Base-by-base conservation (phyloP, 2,888 invertebrate genomes). In the Druceiella hillmani region DNA sequence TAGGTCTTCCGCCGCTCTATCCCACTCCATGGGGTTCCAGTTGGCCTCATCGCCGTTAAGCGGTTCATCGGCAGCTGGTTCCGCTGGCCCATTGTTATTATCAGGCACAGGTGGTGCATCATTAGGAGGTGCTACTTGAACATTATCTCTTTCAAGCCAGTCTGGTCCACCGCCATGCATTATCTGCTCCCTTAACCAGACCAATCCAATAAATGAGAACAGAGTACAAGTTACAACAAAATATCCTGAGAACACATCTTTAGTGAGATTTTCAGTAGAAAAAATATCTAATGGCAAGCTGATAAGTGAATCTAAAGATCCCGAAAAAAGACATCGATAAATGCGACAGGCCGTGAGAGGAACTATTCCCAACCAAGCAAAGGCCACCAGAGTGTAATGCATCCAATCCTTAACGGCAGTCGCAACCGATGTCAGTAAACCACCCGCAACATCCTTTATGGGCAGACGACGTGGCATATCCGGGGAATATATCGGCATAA, bases 1-100 rank as follows among this genome's bases (percentile, higher is more conserved):
- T 15, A 99, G 68, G 61, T 99, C 99, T 57, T 97, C 99, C 7
- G 91, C 93, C 0, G 94, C 94, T 45, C 95, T 75, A 58, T 98
- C 97, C 95, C 95, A 98, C 57, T 97, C 97, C 78, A 97, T 92
- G 0, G 94, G 95, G 64, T 97, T 97, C 94, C 97, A 97, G 55
- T 94, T 94, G 42, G 81, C 87, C 53, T 87, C 87, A 55, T 87
- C 85, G 3, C 81, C 80, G 17, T 74, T 79, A 48, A 78, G 58
- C 15, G 75, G 66, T 51, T 79, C 74, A 53, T 71, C 76, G 13
- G 51, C 61, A 28, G 56, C 57, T 1, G 52, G 62, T 12, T 57
- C 65, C 33, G 67, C 68, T 34, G 61, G 58, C 38, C 62, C 70
- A 57, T 75, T 76, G 40, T 72, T 74, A 52, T 70, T 71, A 51